Base-by-base conservation (phyloP, 1,140 invertebrate genomes). In the Leptinotarsa defecta region DNA sequence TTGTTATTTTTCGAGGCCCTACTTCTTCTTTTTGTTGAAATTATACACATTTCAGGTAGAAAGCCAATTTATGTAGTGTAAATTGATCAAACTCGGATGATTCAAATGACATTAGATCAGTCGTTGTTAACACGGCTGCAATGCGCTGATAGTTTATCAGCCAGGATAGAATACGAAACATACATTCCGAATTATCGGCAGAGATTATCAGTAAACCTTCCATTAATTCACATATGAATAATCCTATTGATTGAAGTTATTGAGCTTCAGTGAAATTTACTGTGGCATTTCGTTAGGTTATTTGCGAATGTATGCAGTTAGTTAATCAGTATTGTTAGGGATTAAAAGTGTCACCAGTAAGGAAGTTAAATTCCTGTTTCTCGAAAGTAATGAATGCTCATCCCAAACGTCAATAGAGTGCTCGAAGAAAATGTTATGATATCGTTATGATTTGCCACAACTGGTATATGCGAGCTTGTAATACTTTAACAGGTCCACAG, bases 11-110 rank as follows among this genome's bases (percentile, higher is more conserved):
- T 17, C 19, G 43, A 62, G 13, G 13, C 19, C 22, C 13, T 20
- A 52, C 49, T 49, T 34, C 43, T 57, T 49, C 68, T 70, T 57
- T 48, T 49, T 13, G 48, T 22, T 13, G 4, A 19, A 27, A 70
- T 57, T 49, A 70, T 70, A 48, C 48, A 52, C 57, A 70, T 52
- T 48, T 70, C 68, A 48, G 48, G 68, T 48, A 3, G 68, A 52
- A 57, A 70, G 48, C 68, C 48, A 70, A 70, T 70, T 70, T 52
- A 48, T 70, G 68, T 52, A 48, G 68, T 70, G 68, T 13, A 57
- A 70, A 70, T 70, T 70, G 68, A 70, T 70, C 68, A 70, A 70
- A 70, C 22, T 19, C 17, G 48, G 48, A 52, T n/a, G 64, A 24
- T 24, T 17, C 15, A n/a, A 34, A 67, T 22, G 22, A 67, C 64